Conservation (phyloP, 1,140 invertebrate genomes). For the Nasonia vitripennis region DNA sequence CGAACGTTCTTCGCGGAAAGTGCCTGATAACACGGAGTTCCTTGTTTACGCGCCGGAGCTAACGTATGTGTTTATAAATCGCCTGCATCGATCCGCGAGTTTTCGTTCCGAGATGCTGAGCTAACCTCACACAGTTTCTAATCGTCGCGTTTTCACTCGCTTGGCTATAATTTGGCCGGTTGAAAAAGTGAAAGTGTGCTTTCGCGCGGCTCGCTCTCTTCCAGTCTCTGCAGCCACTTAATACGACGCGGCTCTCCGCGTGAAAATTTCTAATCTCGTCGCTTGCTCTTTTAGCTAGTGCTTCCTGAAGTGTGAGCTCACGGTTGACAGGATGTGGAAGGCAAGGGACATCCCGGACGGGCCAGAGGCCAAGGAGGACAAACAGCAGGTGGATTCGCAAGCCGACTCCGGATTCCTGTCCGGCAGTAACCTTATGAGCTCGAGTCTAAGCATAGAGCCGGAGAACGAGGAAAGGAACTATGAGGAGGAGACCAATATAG, state of each 20-base stretch:
- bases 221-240: too few species aligned
- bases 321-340: slow-evolving; percentile 33
- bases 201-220: background rate
- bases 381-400: slow-evolving; percentile 43
- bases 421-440: slow-evolving; percentile 70
- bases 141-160: background rate
- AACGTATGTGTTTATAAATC: too few species aligned
- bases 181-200: slow-evolving; percentile 35
- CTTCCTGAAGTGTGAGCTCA: background rate
- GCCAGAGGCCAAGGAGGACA: background rate
- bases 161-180: background rate
- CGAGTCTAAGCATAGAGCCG: slow-evolving; percentile 52
- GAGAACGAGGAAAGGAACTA: slow-evolving; percentile 44
- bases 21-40: too few species aligned
- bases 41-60: too few species aligned
- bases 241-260: background rate
- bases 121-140: slow-evolving; percentile 11
- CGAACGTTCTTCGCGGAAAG: too few species aligned
- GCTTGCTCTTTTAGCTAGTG: background rate
- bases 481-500: slow-evolving; percentile 14
- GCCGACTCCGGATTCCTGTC: slow-evolving; percentile 76
- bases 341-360: background rate
- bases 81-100: too few species aligned
- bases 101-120: background rate
- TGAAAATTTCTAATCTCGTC: slow-evolving; percentile 2